Evolutionary conservation across 2,888 invertebrate species (phyloP).

Genomic region (Pasiphila rectangulata): DNA sequence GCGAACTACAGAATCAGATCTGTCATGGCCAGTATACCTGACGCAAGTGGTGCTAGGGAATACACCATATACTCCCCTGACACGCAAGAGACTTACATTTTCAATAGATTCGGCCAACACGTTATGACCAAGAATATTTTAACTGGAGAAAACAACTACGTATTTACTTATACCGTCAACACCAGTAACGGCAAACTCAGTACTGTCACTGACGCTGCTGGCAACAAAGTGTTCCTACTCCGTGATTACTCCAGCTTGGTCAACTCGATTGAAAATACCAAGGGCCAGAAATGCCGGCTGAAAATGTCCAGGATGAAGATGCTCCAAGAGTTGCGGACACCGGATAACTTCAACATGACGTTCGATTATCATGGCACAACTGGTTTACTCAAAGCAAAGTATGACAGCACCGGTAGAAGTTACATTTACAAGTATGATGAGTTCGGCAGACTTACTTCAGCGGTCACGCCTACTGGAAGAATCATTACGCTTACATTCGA

Average conservation of each 20-base stretch:
- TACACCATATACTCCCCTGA: conserved; percentile 98
- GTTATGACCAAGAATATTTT: conserved; percentile 95
- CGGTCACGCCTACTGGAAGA: conserved; percentile 97
- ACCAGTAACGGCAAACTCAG: conserved; percentile 97
- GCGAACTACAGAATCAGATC: conserved; percentile 93
- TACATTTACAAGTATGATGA: conserved; percentile 97
- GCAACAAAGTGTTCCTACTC: conserved; percentile 91
- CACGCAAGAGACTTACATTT: conserved; percentile 96
- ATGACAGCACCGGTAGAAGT: conserved; percentile 93
- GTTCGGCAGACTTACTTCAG: conserved; percentile 94
- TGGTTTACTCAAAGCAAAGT: conserved; percentile 92
- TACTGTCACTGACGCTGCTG: conserved; percentile 95
- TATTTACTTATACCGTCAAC: conserved; percentile 97
- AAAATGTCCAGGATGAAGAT: conserved; percentile 96
- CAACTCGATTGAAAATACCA: conserved; percentile 96
- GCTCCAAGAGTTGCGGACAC: conserved; percentile 93
- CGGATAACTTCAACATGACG: conserved; percentile 95
- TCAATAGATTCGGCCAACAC: conserved; percentile 97
- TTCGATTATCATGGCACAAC: conserved; percentile 96
- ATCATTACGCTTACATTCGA: conserved; percentile 93
- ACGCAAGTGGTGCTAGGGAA: conserved; percentile 89
- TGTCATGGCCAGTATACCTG: conserved; percentile 93
- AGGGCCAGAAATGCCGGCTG: conserved; percentile 94
- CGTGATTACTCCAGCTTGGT: conserved; percentile 93
- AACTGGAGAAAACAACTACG: conserved; percentile 95